Conservation (phyloP, 2,888 invertebrate species). For the Drosophila buzzatii region DNA sequence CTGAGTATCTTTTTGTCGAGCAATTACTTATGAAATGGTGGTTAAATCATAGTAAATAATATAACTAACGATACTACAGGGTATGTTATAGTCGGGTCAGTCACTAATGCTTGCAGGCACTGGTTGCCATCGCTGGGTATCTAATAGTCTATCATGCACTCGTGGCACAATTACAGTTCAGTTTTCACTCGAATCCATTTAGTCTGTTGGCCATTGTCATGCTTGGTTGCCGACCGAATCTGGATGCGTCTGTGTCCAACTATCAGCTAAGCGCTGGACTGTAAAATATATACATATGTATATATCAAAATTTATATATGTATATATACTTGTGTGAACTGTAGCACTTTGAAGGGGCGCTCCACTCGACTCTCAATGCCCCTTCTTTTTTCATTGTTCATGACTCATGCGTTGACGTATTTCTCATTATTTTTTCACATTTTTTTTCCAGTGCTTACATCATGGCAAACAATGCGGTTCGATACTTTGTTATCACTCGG, state of each 20-base stretch:
- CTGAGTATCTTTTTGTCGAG: neutral
- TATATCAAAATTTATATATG: constrained; percentile 1
- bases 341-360: constrained; percentile 32
- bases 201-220: constrained; percentile 46
- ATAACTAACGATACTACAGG: too few relatives aligned
- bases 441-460: constrained; percentile 45
- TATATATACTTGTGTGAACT: constrained; percentile 40
- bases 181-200: constrained; percentile 20
- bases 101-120: neutral
- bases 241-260: constrained; percentile 54
- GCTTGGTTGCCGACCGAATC: constrained; percentile 45
- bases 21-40: neutral
- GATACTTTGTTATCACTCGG: constrained; percentile 47
- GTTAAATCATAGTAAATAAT: too few relatives aligned
- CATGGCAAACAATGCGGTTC: constrained; percentile 39
- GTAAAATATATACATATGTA: constrained; percentile 46
- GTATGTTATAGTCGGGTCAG: neutral
- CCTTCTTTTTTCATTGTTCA: neutral
- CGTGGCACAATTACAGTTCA: neutral
- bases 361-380: constrained; percentile 6
- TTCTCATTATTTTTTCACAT: constrained; percentile 8
- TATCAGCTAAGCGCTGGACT: constrained; percentile 53
- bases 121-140: neutral
- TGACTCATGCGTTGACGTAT: constrained; percentile 44
- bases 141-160: neutral